Conservation (phyloP, 2,888 invertebrate species). For the Ferdinandea cuprea region DNA sequence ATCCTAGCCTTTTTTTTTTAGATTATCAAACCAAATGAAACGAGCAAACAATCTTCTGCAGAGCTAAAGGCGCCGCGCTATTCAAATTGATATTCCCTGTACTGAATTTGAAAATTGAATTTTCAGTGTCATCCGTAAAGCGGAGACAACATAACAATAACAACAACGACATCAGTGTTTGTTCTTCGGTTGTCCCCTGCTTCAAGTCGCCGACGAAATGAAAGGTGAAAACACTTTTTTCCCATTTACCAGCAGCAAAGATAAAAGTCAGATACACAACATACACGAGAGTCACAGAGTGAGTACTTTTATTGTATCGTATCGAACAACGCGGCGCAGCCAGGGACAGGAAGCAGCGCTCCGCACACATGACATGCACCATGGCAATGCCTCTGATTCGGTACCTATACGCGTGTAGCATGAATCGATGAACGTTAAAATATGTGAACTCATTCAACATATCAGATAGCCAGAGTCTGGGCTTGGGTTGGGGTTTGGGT, state of each 20-base stretch:
- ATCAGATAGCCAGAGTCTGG: not conserved
- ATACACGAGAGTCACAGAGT: no score
- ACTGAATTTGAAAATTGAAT: slow-evolving; percentile 48
- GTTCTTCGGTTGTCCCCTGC: not conserved
- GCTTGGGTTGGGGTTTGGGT: no score
- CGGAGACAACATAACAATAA: not conserved
- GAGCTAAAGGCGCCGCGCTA: not conserved
- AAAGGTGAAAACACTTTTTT: slow-evolving; percentile 24
- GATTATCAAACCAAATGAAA: slow-evolving; percentile 1
- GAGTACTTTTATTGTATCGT: not conserved
- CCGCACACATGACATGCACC: slow-evolving; percentile 20
- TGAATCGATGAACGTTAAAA: slow-evolving; percentile 13
- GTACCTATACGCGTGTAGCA: not conserved
- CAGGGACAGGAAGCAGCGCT: not conserved
- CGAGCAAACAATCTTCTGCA: not conserved
- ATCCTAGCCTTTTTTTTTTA: not conserved
- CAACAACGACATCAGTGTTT: not conserved
- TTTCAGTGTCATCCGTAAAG: slow-evolving; percentile 49
- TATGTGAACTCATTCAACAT: slow-evolving; percentile 8
- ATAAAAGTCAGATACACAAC: slow-evolving; percentile 4
- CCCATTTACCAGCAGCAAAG: not conserved
- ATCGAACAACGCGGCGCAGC: not conserved
- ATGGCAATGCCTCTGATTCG: not conserved
- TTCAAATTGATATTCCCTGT: slow-evolving; percentile 54
- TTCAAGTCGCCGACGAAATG: not conserved